A percentile compares a stretch with the other conserved stretches of the same genome.
Conservation (phyloP, 2,113 vertebrate species). For the Nasalis larvatus region DNA sequence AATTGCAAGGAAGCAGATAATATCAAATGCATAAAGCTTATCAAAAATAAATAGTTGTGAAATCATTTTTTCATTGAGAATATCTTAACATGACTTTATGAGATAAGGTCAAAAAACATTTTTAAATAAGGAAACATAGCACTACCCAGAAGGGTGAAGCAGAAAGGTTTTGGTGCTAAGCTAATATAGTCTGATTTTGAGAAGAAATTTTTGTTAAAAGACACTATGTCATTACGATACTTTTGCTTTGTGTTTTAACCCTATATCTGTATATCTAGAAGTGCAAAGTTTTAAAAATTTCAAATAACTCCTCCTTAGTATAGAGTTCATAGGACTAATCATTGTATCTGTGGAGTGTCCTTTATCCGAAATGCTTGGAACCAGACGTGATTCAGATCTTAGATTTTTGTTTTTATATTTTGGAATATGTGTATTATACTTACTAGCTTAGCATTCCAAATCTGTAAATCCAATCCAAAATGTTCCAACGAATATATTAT, state of each 20-base stretch:
- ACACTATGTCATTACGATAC: neutral
- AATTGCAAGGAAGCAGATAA: neutral
- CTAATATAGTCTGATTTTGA: neutral
- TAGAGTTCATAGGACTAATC: neutral
- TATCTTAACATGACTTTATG: neutral
- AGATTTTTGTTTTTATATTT: neutral
- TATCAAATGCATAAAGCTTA: neutral
- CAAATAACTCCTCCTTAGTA: neutral
- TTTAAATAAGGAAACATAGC: neutral
- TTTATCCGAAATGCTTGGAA: neutral
- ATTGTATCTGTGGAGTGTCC: neutral
- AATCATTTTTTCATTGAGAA: neutral
- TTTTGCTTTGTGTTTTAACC: neutral
- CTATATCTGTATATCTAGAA: neutral
- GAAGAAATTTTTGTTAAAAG: neutral
- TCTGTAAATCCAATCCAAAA: neutral
- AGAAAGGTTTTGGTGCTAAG: neutral
- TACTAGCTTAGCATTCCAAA: neutral
- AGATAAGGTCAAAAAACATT: neutral
- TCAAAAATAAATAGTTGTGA: neutral
- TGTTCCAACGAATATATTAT: neutral
- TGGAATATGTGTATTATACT: neutral
- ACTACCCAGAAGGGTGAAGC: neutral
- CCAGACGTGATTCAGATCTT: neutral
- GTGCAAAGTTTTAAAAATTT: neutral